These are phyloP conservation scores for Pogoniulus pusillus DNA, from an alignment of 2,797 vertebrate genomes.

Conservation along the genomic window DNA sequence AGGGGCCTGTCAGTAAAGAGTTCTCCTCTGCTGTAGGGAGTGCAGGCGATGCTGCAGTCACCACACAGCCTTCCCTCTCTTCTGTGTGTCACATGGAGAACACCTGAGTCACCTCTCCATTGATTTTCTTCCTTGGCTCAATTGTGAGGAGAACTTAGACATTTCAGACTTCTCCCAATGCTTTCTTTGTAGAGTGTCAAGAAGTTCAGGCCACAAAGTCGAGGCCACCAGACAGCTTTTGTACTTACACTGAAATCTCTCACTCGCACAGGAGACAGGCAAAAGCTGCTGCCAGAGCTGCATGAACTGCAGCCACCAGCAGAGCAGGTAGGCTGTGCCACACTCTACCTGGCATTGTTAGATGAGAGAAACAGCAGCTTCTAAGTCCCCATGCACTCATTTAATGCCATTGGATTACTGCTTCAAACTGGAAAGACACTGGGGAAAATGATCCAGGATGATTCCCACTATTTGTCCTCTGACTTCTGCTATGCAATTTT, in stretches of 20 bases:
- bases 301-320: not conserved
- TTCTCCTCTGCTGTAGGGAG: not conserved
- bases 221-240: not conserved
- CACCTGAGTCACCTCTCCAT: not conserved
- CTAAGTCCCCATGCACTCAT: not conserved
- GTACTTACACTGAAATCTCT: not conserved
- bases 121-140: not conserved
- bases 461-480: no score
- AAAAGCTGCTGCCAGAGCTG: not conserved
- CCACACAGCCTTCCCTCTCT: not conserved
- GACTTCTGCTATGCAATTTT: no score
- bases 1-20: not conserved
- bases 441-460: no score
- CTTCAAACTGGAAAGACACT: slow-evolving; percentile 1
- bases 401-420: not conserved
- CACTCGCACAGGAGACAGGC: not conserved
- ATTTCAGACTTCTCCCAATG: not conserved
- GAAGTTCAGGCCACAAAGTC: not conserved
- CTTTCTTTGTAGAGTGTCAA: not conserved
- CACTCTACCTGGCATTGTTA: not conserved
- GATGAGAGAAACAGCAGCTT: not conserved
- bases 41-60: not conserved
- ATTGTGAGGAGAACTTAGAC: not conserved
- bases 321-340: not conserved
- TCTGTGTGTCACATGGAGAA: not conserved